Conservation (phyloP, 2,113 vertebrate genomes). For the Narcine bancroftii region DNA sequence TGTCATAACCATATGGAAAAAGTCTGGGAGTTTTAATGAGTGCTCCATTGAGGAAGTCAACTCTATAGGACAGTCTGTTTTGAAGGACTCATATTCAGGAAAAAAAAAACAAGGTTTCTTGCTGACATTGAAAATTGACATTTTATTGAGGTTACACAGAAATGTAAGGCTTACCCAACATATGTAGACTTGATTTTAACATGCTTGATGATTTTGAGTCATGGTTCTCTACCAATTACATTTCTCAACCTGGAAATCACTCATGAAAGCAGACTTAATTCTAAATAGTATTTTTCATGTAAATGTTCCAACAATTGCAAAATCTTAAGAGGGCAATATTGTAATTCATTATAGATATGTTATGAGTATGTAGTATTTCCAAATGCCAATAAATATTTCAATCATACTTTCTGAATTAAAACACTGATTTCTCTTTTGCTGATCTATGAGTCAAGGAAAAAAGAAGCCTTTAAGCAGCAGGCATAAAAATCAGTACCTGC, state of each 20-base stretch:
- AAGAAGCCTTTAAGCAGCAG: not conserved
- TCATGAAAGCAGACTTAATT: not conserved
- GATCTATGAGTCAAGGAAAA: not conserved
- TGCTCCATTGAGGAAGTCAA: not conserved
- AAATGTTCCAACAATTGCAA: not conserved
- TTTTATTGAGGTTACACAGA: not conserved
- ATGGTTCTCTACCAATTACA: not conserved
- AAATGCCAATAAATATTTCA: slow-evolving; percentile 13
- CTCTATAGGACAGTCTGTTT: not conserved
- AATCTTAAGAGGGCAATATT: not conserved
- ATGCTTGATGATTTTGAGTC: not conserved
- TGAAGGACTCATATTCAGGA: not conserved
- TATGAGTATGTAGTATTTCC: not conserved
- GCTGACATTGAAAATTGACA: not conserved
- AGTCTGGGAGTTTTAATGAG: not conserved
- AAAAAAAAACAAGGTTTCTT: not conserved
- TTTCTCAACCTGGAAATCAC: not conserved
- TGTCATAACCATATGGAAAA: not conserved
- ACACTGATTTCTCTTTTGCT: not conserved
- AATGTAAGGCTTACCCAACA: not conserved
- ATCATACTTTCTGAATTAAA: not conserved
- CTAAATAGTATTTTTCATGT: not conserved
- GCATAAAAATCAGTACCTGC: not conserved
- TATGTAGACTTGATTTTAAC: not conserved
- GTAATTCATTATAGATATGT: not conserved